Base-by-base conservation (phyloP, 2,797 vertebrate genomes). In the Nannoperca obscura region DNA sequence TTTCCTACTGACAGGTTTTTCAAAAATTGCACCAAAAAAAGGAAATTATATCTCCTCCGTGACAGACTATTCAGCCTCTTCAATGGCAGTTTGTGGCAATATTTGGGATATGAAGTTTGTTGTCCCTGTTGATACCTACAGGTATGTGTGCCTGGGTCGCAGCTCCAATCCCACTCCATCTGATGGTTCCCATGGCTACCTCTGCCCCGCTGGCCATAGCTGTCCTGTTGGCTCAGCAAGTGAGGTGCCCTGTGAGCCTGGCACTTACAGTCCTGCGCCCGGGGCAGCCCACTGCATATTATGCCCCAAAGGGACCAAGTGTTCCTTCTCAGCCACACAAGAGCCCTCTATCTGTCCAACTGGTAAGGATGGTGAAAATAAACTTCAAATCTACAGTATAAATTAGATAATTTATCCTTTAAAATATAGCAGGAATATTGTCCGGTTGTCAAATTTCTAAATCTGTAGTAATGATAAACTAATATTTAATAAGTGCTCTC, bases 131-230 rank as follows among this genome's bases (percentile, higher is more conserved):
- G 72, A 30, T 82, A 68, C 89, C 55, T 82, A 0, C 85, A 99
- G 98, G 66, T 97, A 95, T 8, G 95, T 98, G 54, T 99, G 97
- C 63, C 85, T 95, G 55, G 93, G 92, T 49, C 97, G 97, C 52
- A 99, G 93, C 76, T 82, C 92, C 10, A 92, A 87, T 71, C 93
- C 97, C 15, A 91, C 92, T 30, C 97, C 97, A 0, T 90, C 88
- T 0, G 93, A 97, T 67, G 95, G 93, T 27, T 86, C 86, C 80
- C 93, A 91, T 14, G 96, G 97, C 5, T 98, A 98, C 86, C 81
- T 90, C 13, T 98, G 98, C 78, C 96, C 97, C 1, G 88, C 89
- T 0, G 97, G 97, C 60, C 95, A 96, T 88, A 90, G 77, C 88
- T 99, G 97, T 87, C 96, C 96, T 1, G 74, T 87, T 12, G 97